Evolutionary conservation across 2,113 vertebrate species (phyloP), one percentile per base, ranked within the genome.

Genomic region (Coryphaenoides rupestris): DNA sequence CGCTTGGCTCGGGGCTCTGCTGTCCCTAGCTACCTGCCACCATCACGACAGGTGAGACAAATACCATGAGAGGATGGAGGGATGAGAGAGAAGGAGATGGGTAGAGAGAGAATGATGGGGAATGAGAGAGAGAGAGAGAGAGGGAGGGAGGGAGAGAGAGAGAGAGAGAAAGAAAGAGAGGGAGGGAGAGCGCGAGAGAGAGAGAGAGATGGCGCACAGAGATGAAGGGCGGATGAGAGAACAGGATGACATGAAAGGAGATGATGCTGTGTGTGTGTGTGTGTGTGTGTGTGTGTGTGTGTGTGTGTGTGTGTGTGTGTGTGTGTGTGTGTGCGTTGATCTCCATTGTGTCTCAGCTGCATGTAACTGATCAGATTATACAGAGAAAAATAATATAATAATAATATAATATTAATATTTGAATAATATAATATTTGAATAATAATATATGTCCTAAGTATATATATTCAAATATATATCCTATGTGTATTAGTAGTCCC

Each of bases 101-200:
- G 17, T 26, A 33, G 46, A 60, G 52, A 53, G 45, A 53, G 58
- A 26, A 23, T 49, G 33, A 61, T 5, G 19, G 62, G 21, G 49
- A 65, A n/a, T 55, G 10, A 64, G 22, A 28, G 19, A 63, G 17
- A 40, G 28, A 58, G 33, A 21, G 33, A 61, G 19, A 33, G 22
- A 61, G 33, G 54, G 40, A 56, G 15, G 21, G 53, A 52, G 19
- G 14, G 17, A 52, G 5, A 52, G 5, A 17, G 24, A 16, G 24
- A 58, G 17, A 23, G 23, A 23, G 13, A n/a, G 22, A 17, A 16
- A 58, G 56, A 58, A 3, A 58, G 23, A 58, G 56, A 17, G 19
- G n/a, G 1, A 1, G 16, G 3, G 12, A 52, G 19, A 19, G 49
- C 26, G 24, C 17, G 16, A 9, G 14, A 26, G 16, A 58, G 6